These are phyloP conservation scores for Ophioderma brevispina DNA, from an alignment of 35 echinoderm and acorn worm genomes.

Conservation along the genomic window DNA sequence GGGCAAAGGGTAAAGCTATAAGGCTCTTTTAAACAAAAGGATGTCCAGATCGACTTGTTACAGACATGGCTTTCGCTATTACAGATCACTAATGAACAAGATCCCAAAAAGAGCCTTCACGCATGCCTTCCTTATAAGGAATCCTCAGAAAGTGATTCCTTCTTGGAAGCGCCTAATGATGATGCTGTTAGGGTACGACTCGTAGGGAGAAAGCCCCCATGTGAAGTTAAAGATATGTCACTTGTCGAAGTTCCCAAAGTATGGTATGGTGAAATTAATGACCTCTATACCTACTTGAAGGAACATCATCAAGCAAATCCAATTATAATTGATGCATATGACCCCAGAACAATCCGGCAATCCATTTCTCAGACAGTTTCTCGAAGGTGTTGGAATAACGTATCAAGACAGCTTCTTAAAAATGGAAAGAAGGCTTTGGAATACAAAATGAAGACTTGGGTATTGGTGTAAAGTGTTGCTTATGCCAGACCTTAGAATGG, in stretches of 20 bases:
- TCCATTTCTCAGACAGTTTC: not conserved
- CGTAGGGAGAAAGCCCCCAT: too few species aligned
- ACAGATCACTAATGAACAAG: not conserved
- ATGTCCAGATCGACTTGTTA: constrained; percentile 21
- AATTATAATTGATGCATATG: not conserved
- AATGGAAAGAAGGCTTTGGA: not conserved
- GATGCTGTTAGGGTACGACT: too few species aligned
- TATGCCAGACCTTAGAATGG: too few species aligned
- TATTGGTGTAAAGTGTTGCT: too few species aligned
- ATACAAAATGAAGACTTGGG: too few species aligned
- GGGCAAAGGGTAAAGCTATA: too few species aligned
- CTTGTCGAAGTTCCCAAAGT: not conserved
- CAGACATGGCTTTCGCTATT: constrained; percentile 17
- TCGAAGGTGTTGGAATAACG: not conserved
- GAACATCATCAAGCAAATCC: not conserved
- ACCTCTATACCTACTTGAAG: not conserved
- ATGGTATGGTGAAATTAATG: not conserved
- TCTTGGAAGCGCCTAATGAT: constrained; percentile 3
- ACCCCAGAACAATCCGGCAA: not conserved
- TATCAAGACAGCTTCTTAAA: not conserved
- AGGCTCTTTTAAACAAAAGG: not conserved
- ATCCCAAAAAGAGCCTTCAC: constrained; percentile 37
- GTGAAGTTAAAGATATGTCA: too few species aligned
- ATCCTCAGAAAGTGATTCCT: constrained; percentile 31
- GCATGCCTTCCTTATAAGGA: constrained; percentile 36